Evolutionary conservation across 2,888 invertebrate genomes (phyloP), one percentile per base, ranked within the genome.

Genomic region (Drosophila mulleri): DNA sequence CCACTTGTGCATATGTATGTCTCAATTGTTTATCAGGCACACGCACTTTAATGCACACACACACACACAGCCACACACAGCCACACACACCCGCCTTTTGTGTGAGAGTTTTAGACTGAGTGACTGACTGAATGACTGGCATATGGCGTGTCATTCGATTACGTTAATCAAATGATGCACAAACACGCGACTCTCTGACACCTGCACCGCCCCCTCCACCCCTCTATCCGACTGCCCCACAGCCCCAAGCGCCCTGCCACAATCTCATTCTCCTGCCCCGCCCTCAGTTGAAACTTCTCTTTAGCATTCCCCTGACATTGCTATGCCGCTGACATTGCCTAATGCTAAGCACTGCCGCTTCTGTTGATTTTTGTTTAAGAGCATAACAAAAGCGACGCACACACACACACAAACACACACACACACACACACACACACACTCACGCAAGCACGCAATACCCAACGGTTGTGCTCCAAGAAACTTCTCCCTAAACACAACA

Each of bases 121-220:
- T 65, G 67, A 61, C 18, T 67, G 67, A 61, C 57, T 67, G 72
- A 67, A 44, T 83, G 84, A 82, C 75, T 83, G 80, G 87, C 82
- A 82, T 84, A 87, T 84, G 87, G 79, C 81, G 72, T 79, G 82
- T 86, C 88, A 86, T 88, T 86, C 83, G 85, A 88, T 86, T 86
- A 86, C 86, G 86, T 86, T 86, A 86, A 86, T 86, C 88, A 86
- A 88, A 82, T 88, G 86, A 85, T 78, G 81, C 81, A 84, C 82
- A 82, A 79, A 72, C 61, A 66, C 53, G 54, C 66, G 52, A 53
- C 50, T 9, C 54, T n/a, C 41, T 23, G 41, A 37, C 39, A 54
- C 54, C 26, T 39, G 53, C 37, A 14, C 20, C 52, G 26, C 26
- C 14, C 2, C 14, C 14, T 0, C 14, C 11, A 0, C 18, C 18